These are phyloP conservation scores for Cydia amplana DNA, from an alignment of 1,140 invertebrate species.

Conservation along the genomic window DNA sequence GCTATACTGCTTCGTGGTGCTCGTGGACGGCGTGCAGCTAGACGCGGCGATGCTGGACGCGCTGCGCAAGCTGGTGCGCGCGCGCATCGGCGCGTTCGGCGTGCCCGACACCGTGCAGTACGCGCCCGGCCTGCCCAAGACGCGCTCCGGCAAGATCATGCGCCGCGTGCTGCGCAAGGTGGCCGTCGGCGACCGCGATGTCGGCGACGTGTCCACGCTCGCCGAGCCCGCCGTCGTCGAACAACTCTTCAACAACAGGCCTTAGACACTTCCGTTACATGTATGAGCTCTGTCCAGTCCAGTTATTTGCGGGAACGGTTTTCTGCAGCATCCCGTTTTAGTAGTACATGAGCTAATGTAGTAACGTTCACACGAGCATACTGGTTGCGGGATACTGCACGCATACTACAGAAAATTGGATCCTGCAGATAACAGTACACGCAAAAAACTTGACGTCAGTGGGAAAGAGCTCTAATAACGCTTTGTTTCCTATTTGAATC, in stretches of 20 bases:
- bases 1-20: constrained; percentile 97
- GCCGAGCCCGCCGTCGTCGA: constrained; percentile 93
- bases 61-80: constrained; percentile 91
- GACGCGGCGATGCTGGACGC: constrained; percentile 86
- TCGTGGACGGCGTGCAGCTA: constrained; percentile 87
- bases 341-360: no score
- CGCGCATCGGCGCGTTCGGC: constrained; percentile 97
- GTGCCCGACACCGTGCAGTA: constrained; percentile 96
- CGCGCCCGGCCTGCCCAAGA: constrained; percentile 96
- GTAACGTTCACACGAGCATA: no score
- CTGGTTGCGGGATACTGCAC: no score
- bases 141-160: constrained; percentile 99
- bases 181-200: constrained; percentile 90
- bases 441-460: no score
- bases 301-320: no score
- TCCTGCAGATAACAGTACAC: no score
- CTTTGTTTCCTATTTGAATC: not conserved
- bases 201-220: constrained; percentile 96
- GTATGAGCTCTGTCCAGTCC: no score
- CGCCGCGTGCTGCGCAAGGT: constrained; percentile 95
- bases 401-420: no score
- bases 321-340: no score
- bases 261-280: constrained; percentile 45
- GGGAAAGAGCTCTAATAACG: no score
- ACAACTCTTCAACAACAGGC: constrained; percentile 86